phyloP scores from a whole-genome alignment of 1,140 invertebrate genomes.

The Parapsyche elsis region DNA sequence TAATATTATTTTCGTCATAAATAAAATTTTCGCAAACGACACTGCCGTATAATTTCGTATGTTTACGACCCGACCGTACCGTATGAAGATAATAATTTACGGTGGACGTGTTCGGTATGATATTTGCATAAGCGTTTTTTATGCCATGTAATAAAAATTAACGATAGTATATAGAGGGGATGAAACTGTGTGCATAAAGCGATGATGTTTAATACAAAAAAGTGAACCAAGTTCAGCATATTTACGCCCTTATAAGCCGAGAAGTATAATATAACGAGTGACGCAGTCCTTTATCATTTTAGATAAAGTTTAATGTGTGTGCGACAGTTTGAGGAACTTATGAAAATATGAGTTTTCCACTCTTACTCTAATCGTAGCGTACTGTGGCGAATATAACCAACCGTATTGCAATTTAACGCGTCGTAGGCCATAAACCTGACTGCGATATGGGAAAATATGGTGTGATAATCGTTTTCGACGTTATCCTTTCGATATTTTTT shows the following conservation, averaged over 20 bases:
- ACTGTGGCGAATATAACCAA: background rate
- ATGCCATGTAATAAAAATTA: background rate
- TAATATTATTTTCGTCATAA: conserved; percentile 13
- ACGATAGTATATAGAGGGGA: background rate
- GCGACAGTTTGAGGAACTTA: too few relatives aligned
- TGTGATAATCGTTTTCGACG: conserved; percentile 28
- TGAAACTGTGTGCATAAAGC: background rate
- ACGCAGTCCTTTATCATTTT: too few relatives aligned
- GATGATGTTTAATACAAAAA: background rate
- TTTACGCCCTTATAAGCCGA: too few relatives aligned
- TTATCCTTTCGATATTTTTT: conserved; percentile 1
- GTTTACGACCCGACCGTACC: conserved; percentile 14
- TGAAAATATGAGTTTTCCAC: too few relatives aligned
- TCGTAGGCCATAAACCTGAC: background rate
- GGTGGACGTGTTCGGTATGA: conserved; percentile 18
- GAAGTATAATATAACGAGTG: too few relatives aligned
- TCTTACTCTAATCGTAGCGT: too few relatives aligned
- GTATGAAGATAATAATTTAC: conserved; percentile 20
- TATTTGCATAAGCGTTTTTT: conserved; percentile 21
- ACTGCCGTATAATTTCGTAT: conserved; percentile 12
- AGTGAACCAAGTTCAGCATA: background rate
- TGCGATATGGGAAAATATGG: conserved; percentile 17
- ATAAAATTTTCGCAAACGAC: conserved; percentile 26
- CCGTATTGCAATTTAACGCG: conserved; percentile 5
- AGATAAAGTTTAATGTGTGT: too few relatives aligned